phyloP scores from a whole-genome alignment of 2,113 vertebrate genomes.

The Ranitomeya variabilis region DNA sequence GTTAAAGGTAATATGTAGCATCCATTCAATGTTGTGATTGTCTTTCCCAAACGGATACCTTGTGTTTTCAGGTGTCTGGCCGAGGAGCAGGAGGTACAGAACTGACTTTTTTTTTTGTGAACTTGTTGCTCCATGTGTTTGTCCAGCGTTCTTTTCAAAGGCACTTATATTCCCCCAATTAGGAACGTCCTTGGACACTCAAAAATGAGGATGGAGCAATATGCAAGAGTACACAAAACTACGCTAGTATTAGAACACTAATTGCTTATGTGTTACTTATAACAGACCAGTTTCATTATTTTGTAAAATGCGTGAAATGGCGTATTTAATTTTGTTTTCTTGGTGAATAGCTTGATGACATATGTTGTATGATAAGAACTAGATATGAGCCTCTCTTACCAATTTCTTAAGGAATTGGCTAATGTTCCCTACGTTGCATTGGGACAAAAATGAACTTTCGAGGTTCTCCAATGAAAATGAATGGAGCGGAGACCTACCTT shows the following conservation, averaged over 20 bases:
- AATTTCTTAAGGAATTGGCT: neutral
- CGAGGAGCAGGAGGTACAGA: slow-evolving; percentile 37
- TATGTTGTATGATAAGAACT: neutral
- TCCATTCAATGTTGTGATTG: neutral
- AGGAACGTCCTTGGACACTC: neutral
- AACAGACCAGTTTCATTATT: neutral
- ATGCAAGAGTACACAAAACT: neutral
- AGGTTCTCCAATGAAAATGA: neutral
- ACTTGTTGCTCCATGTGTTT: slow-evolving; percentile 1
- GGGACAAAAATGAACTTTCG: neutral
- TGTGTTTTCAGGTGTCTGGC: neutral
- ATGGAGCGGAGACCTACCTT: neutral
- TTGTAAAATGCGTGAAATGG: neutral
- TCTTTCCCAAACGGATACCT: neutral
- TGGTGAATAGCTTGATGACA: neutral
- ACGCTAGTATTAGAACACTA: neutral
- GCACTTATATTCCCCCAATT: slow-evolving; percentile 29
- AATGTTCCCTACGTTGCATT: neutral
- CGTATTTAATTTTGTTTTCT: neutral
- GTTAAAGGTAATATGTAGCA: neutral
- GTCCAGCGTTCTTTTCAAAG: slow-evolving; percentile 11
- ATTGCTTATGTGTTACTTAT: neutral
- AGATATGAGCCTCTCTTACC: neutral
- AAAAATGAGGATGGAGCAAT: neutral
- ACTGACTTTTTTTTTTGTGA: neutral